phyloP scores from a whole-genome alignment of 2,888 invertebrate species.

The Cenopis cana region DNA sequence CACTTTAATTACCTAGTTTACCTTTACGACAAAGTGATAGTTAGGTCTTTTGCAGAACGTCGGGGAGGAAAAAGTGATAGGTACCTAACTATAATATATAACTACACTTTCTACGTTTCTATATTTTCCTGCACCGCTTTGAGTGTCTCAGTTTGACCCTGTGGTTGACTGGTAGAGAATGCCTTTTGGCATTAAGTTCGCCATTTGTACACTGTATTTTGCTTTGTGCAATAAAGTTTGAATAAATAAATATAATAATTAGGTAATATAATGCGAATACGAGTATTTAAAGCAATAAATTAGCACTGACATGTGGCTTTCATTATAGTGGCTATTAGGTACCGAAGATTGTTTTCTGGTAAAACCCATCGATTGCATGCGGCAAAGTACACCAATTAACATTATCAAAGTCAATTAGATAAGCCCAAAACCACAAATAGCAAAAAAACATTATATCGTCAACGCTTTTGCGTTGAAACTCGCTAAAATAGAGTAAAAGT shows the following conservation, averaged over 20 bases:
- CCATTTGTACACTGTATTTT: too few species aligned
- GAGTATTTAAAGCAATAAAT: background rate
- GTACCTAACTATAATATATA: background rate
- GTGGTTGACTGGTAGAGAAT: too few species aligned
- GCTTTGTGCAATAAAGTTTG: too few species aligned
- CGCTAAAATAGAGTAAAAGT: constrained; percentile 32
- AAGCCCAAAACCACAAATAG: background rate
- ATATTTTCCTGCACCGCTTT: too few species aligned
- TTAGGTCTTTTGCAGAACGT: background rate
- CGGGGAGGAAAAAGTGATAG: background rate
- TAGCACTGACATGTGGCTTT: background rate
- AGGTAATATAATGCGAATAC: background rate
- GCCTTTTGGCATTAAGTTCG: too few species aligned
- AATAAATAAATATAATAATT: too few species aligned
- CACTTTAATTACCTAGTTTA: too few species aligned
- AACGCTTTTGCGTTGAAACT: constrained; percentile 11
- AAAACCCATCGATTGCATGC: background rate
- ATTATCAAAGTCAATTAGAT: constrained; percentile 18
- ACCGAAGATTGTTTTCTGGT: background rate
- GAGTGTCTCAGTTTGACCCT: too few species aligned
- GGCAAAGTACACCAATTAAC: background rate
- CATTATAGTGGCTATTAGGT: background rate
- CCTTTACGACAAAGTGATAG: background rate
- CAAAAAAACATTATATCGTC: constrained; percentile 20
- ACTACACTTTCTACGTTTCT: too few species aligned